Percentiles rank a stretch among this genome's conserved stretches.
phyloP scores from a whole-genome alignment of 2,888 invertebrate genomes.

The Cerceris rybyensis region DNA sequence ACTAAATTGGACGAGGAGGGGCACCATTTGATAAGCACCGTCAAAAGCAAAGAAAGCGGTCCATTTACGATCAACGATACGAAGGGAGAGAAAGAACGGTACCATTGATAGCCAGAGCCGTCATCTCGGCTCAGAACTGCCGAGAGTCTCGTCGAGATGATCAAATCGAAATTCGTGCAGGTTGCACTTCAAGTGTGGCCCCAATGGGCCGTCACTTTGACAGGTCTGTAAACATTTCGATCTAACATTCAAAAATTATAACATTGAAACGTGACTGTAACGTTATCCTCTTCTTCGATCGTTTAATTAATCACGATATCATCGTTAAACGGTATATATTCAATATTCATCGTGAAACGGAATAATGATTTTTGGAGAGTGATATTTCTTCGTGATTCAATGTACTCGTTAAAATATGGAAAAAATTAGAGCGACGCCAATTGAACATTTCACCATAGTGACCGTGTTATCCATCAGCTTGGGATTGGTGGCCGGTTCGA shows the following conservation, averaged over 20 bases:
- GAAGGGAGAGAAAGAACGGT: background rate
- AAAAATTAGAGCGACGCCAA: constrained; percentile 5
- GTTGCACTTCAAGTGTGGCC: constrained; percentile 40
- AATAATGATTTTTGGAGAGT: too few species aligned
- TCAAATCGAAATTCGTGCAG: constrained; percentile 12
- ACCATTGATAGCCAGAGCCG: background rate
- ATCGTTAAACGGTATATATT: too few species aligned
- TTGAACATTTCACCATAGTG: constrained; percentile 58
- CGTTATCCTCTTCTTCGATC: too few species aligned
- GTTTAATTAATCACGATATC: too few species aligned
- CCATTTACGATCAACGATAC: background rate
- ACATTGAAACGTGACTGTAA: too few species aligned
- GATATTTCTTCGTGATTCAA: too few species aligned
- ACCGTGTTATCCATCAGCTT: constrained; percentile 60
- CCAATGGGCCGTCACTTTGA: constrained; percentile 41
- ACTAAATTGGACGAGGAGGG: too few species aligned
- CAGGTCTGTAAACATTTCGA: constrained; percentile 35
- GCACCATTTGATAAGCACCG: too few species aligned
- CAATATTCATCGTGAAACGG: too few species aligned
- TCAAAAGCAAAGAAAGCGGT: background rate
- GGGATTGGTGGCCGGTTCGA: constrained; percentile 72
- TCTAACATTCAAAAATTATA: background rate
- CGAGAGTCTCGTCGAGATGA: background rate
- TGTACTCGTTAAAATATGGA: background rate
- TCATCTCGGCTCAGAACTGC: background rate